phyloP scores from a whole-genome alignment of 2,113 vertebrate genomes.

The Pelobates fuscus region DNA sequence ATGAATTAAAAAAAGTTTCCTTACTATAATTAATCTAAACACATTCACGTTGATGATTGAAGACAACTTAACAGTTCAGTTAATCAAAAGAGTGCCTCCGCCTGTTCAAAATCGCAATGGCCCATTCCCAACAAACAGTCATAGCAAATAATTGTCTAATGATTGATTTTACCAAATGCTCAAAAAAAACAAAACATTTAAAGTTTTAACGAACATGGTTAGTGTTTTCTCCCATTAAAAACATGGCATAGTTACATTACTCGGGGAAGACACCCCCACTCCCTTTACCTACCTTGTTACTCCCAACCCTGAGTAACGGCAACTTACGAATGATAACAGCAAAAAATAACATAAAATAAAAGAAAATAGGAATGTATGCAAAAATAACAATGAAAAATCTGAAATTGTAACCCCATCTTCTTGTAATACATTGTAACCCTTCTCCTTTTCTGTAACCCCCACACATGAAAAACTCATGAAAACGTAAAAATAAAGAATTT shows the following conservation, averaged over 20 bases:
- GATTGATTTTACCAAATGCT: slow-evolving; percentile 12
- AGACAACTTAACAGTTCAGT: neutral
- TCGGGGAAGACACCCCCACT: no score
- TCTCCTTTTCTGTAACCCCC: neutral
- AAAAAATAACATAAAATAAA: no score
- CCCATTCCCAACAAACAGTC: neutral
- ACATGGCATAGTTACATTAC: no score
- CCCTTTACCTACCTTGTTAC: no score
- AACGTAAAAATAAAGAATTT: no score
- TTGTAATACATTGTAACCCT: no score
- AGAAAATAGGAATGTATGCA: no score
- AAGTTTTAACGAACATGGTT: neutral
- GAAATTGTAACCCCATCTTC: no score
- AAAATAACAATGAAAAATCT: no score
- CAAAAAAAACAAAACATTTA: neutral
- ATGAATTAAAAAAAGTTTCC: neutral
- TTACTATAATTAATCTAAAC: neutral
- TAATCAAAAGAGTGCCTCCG: neutral
- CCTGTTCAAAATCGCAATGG: neutral
- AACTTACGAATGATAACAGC: no score
- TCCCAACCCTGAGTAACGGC: no score
- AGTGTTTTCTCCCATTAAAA: neutral
- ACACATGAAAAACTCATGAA: neutral
- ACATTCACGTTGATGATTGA: neutral
- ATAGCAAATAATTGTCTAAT: neutral